Percentiles rank a stretch among this genome's conserved stretches.
Conservation (phyloP, 2,797 vertebrate genomes). For the Hipposideros larvatus region DNA sequence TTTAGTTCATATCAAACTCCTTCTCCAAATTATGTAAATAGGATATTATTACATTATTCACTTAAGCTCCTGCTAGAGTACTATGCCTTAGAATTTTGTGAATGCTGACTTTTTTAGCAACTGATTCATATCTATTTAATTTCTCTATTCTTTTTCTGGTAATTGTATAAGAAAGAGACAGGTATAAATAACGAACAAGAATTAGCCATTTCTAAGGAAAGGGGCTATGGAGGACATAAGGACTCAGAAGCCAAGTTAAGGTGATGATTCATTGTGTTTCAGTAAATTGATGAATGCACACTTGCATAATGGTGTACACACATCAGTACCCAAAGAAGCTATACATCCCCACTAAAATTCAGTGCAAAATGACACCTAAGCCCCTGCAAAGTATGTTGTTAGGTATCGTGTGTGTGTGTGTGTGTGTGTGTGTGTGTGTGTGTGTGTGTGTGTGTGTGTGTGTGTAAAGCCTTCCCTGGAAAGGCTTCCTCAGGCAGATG, state of each 20-base stretch:
- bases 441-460: neutral
- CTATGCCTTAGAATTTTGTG: neutral
- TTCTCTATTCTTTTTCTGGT: neutral
- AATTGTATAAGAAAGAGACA: slow-evolving; percentile 38
- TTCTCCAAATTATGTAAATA: neutral
- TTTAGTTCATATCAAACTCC: neutral
- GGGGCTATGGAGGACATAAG: neutral
- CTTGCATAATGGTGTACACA: neutral
- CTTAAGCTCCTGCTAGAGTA: neutral
- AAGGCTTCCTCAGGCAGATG: neutral
- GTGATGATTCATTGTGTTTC: neutral
- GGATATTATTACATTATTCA: neutral
- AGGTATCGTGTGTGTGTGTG: neutral
- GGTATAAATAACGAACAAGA: neutral
- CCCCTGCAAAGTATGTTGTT: neutral
- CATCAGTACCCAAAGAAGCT: neutral
- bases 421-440: neutral
- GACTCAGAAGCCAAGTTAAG: slow-evolving; percentile 5
- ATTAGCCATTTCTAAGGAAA: neutral
- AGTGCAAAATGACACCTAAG: neutral
- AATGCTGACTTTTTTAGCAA: neutral
- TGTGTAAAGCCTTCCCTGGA: neutral
- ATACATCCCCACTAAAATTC: neutral
- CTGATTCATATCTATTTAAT: neutral
- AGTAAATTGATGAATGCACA: neutral